These are phyloP conservation scores for Phainopepla nitens DNA, from an alignment of 2,113 vertebrate genomes.

Conservation along the genomic window DNA sequence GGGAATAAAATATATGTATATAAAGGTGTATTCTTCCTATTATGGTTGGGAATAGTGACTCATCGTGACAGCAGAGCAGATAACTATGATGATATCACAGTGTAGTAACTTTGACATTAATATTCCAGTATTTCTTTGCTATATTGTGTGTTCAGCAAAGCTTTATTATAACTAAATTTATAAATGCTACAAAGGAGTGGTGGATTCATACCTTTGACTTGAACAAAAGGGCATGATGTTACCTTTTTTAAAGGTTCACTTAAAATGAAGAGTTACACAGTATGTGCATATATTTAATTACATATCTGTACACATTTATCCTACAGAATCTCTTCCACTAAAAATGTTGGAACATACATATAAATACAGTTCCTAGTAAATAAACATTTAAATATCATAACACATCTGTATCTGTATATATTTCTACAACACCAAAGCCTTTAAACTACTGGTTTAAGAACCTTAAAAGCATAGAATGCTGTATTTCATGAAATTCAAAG, in stretches of 20 bases:
- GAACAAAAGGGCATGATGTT: not conserved
- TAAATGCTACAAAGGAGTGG: not conserved
- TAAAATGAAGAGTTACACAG: not conserved
- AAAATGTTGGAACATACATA: not conserved
- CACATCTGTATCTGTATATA: not conserved
- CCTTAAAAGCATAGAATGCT: not conserved
- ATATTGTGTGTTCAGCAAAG: not conserved
- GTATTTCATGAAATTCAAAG: not conserved
- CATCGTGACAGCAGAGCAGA: not conserved
- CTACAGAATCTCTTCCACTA: not conserved
- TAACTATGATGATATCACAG: not conserved
- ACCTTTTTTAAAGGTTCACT: not conserved
- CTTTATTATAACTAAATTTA: not conserved
- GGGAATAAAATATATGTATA: constrained; percentile 29
- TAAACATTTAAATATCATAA: not conserved
- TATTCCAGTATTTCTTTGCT: not conserved
- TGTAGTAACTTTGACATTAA: not conserved
- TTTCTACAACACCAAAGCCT: not conserved
- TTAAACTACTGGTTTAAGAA: not conserved
- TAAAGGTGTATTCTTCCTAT: constrained; percentile 6
- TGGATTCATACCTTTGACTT: not conserved
- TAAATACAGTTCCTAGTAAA: not conserved
- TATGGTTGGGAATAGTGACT: not conserved
- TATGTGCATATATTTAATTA: constrained; percentile 5
- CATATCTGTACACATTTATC: not conserved